These are phyloP conservation scores for Euplexia lucipara DNA, from an alignment of 2,888 invertebrate genomes.

Conservation along the genomic window DNA sequence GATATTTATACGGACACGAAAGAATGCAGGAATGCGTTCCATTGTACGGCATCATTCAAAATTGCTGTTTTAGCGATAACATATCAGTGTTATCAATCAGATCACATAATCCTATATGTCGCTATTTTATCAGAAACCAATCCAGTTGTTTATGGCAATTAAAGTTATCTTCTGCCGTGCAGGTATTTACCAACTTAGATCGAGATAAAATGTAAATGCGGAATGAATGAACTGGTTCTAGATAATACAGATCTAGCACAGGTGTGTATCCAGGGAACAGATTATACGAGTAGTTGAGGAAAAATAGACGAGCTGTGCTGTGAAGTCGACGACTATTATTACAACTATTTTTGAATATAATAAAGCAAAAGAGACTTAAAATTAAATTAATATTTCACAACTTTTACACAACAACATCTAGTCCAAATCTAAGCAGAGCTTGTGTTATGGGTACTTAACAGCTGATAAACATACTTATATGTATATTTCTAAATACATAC, in stretches of 20 bases:
- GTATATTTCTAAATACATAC: too few relatives aligned
- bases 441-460: too few relatives aligned
- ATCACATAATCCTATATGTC: constrained; percentile 33
- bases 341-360: too few relatives aligned
- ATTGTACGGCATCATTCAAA: too few relatives aligned
- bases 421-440: too few relatives aligned
- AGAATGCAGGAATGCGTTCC: too few relatives aligned
- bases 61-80: constrained; percentile 5
- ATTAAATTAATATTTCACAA: too few relatives aligned
- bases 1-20: too few relatives aligned
- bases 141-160: constrained; percentile 29
- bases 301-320: neutral
- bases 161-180: constrained; percentile 39
- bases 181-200: constrained; percentile 19
- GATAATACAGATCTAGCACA: constrained; percentile 35
- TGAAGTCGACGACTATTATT: neutral
- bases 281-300: neutral
- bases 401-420: too few relatives aligned
- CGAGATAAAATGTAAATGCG: constrained; percentile 35
- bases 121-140: constrained; percentile 28
- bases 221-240: constrained; percentile 28
- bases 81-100: constrained; percentile 33
- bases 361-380: too few relatives aligned
- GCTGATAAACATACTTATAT: too few relatives aligned
- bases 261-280: constrained; percentile 8